Conservation (phyloP, 2,888 invertebrate species). For the Norana najaformis region DNA sequence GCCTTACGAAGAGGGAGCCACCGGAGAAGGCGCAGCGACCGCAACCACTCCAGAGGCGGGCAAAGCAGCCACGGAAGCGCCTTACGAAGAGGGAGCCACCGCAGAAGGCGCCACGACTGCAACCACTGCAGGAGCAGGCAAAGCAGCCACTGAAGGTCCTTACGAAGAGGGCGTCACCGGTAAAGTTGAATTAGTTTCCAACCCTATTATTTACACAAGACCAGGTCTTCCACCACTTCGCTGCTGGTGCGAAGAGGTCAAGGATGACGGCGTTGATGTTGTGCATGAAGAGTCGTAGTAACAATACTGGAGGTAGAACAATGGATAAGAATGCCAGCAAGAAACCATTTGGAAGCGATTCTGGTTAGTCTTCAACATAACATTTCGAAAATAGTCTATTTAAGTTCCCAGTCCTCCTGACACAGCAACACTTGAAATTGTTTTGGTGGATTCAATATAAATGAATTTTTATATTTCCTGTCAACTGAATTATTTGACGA, state of each 20-base stretch:
- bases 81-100: too few relatives aligned
- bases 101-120: too few relatives aligned
- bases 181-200: background rate
- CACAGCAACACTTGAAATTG: too few relatives aligned
- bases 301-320: too few relatives aligned
- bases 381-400: background rate
- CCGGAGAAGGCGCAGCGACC: too few relatives aligned
- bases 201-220: background rate
- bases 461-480: conserved; percentile 4
- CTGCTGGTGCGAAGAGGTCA: background rate
- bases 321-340: too few relatives aligned
- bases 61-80: too few relatives aligned
- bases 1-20: too few relatives aligned
- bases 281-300: background rate
- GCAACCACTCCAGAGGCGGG: too few relatives aligned
- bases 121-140: too few relatives aligned
- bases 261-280: background rate
- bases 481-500: background rate
- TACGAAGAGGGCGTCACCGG: background rate
- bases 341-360: background rate
- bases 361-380: background rate
- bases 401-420: background rate
- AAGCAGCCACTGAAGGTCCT: too few relatives aligned
- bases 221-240: background rate
- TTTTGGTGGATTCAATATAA: background rate